These are phyloP conservation scores for Halesus radiatus DNA, from an alignment of 1,140 invertebrate genomes.

Conservation along the genomic window DNA sequence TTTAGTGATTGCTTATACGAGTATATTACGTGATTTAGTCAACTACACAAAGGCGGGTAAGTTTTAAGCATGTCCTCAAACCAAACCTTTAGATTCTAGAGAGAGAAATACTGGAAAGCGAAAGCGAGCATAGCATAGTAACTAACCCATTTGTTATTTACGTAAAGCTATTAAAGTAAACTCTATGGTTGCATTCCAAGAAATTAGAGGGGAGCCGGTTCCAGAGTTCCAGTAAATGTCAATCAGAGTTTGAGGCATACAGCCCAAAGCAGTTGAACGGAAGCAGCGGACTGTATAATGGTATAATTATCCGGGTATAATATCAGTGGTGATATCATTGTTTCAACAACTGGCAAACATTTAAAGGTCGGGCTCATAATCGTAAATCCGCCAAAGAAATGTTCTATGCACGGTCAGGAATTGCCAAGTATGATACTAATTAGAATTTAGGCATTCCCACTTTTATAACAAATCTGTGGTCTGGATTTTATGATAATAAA, in stretches of 20 bases:
- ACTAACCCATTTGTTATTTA: too few species aligned
- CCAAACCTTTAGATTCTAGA: too few species aligned
- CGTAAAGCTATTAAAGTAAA: too few species aligned
- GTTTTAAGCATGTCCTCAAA: too few species aligned
- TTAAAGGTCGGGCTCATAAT: slow-evolving; percentile 18
- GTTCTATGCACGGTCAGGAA: not conserved
- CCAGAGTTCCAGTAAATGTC: not conserved
- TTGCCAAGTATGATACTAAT: not conserved
- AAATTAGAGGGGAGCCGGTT: not conserved
- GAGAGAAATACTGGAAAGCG: too few species aligned
- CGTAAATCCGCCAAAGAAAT: not conserved
- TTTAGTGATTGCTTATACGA: too few species aligned
- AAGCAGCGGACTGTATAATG: slow-evolving; percentile 30
- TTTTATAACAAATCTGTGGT: too few species aligned
- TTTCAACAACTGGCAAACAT: slow-evolving; percentile 30
- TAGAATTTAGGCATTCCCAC: too few species aligned
- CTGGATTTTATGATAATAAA: too few species aligned
- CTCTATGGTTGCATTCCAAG: not conserved
- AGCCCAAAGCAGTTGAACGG: not conserved
- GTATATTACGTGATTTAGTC: too few species aligned
- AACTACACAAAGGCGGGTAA: too few species aligned
- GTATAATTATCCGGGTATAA: slow-evolving; percentile 20
- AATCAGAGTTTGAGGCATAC: not conserved
- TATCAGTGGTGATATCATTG: slow-evolving; percentile 30
- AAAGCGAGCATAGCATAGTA: too few species aligned